Percentiles rank a stretch among this genome's conserved stretches.
phyloP scores from a whole-genome alignment of 64 coral and sea anemone genomes.

The Pocillopora verrucosa region DNA sequence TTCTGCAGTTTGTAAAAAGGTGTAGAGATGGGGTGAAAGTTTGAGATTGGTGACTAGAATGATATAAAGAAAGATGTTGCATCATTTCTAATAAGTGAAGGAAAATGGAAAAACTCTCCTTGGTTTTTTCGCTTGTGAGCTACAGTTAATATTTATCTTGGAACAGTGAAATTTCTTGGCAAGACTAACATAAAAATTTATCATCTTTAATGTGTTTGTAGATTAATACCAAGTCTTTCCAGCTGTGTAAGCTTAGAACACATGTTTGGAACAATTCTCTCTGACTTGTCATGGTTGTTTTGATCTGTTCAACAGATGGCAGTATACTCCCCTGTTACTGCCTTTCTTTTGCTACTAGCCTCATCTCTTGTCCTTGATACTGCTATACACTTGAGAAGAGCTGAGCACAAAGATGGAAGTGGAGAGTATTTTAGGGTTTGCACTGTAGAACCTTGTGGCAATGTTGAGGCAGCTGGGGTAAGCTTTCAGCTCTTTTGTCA shows the following conservation, averaged over 20 bases:
- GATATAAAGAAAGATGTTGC: too few species aligned
- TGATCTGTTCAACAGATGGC: conserved; percentile 59
- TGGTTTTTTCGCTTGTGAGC: too few species aligned
- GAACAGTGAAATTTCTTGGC: too few species aligned
- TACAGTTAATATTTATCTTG: too few species aligned
- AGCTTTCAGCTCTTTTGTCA: not conserved
- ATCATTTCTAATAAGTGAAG: too few species aligned
- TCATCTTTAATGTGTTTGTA: not conserved
- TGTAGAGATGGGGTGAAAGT: too few species aligned
- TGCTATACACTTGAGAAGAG: conserved; percentile 45
- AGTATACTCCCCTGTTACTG: conserved; percentile 76
- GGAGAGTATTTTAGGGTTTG: not conserved
- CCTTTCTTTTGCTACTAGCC: conserved; percentile 79
- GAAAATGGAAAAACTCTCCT: too few species aligned
- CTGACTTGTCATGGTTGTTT: not conserved
- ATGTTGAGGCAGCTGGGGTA: conserved; percentile 95
- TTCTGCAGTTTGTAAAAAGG: too few species aligned
- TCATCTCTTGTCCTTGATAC: conserved; percentile 80
- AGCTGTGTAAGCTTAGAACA: too few species aligned
- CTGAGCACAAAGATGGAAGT: not conserved
- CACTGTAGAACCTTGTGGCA: conserved; percentile 62
- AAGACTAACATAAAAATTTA: not conserved
- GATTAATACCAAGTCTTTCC: too few species aligned
- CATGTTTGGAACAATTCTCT: too few species aligned
- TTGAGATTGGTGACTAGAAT: too few species aligned